phyloP scores from a whole-genome alignment of 2,888 invertebrate species.

The Pseudanteris insignis region DNA sequence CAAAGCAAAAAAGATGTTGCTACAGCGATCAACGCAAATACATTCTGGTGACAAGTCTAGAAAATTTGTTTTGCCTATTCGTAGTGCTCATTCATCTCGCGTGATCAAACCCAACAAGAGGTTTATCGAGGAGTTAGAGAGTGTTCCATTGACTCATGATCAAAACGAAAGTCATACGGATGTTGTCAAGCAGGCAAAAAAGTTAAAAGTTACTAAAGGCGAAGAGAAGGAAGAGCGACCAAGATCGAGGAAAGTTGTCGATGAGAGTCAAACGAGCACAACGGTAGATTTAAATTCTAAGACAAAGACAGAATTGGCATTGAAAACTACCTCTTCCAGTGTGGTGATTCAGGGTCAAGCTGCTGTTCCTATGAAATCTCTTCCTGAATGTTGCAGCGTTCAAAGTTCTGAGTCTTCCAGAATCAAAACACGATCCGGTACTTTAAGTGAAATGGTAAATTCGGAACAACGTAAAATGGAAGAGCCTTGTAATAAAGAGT shows the following conservation, averaged over 20 bases:
- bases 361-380: conserved; percentile 58
- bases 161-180: conserved; percentile 53
- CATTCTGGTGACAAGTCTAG: conserved; percentile 67
- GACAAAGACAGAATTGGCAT: neutral
- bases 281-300: neutral
- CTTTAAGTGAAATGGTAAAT: conserved; percentile 47
- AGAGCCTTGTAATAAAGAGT: conserved; percentile 51
- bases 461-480: conserved; percentile 24
- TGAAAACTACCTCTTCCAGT: neutral
- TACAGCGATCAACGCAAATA: conserved; percentile 59
- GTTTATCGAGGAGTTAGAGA: conserved; percentile 77
- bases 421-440: conserved; percentile 62
- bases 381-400: conserved; percentile 57
- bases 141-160: conserved; percentile 55
- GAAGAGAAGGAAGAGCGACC: conserved; percentile 40
- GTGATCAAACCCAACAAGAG: conserved; percentile 86
- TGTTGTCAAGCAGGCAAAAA: conserved; percentile 51
- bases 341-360: conserved; percentile 40
- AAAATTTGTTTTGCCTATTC: conserved; percentile 80
- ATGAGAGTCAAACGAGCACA: conserved; percentile 3
- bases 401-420: conserved; percentile 64
- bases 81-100: conserved; percentile 85
- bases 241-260: conserved; percentile 4
- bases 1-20: conserved; percentile 62
- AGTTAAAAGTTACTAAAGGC: conserved; percentile 49